These are phyloP conservation scores for Myiotriccus ornatus DNA, from an alignment of 2,797 vertebrate species.

Conservation along the genomic window DNA sequence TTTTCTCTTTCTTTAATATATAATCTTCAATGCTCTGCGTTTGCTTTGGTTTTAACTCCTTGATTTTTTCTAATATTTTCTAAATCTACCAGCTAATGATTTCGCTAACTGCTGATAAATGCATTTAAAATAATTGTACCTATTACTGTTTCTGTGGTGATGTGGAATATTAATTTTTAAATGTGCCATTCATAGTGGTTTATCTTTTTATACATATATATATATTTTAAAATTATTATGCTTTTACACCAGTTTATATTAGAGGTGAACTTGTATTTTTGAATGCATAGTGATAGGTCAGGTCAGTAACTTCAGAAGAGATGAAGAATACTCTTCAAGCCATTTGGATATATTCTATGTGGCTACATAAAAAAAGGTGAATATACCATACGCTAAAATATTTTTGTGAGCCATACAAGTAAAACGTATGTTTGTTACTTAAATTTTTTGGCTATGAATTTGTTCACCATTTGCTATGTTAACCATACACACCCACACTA, in stretches of 20 bases:
- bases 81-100: conserved; percentile 40
- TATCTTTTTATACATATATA: neutral
- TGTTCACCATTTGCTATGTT: neutral
- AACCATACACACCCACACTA: neutral
- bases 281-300: neutral
- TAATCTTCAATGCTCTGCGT: conserved; percentile 55
- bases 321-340: neutral
- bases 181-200: conserved; percentile 25
- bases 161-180: conserved; percentile 51
- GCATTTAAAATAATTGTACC: conserved; percentile 42
- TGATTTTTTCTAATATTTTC: conserved; percentile 40
- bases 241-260: conserved; percentile 23
- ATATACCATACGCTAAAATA: neutral
- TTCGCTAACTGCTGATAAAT: conserved; percentile 44
- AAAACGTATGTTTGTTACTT: neutral
- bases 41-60: conserved; percentile 57
- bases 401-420: neutral
- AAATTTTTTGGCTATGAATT: neutral
- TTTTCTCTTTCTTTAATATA: conserved; percentile 35
- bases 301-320: conserved; percentile 28
- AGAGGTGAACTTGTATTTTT: conserved; percentile 24
- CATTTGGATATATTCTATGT: neutral
- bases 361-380: neutral
- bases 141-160: conserved; percentile 49
- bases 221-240: neutral